Evolutionary conservation across 2,113 vertebrate genomes (phyloP).

Genomic region (Dicaeum eximium): DNA sequence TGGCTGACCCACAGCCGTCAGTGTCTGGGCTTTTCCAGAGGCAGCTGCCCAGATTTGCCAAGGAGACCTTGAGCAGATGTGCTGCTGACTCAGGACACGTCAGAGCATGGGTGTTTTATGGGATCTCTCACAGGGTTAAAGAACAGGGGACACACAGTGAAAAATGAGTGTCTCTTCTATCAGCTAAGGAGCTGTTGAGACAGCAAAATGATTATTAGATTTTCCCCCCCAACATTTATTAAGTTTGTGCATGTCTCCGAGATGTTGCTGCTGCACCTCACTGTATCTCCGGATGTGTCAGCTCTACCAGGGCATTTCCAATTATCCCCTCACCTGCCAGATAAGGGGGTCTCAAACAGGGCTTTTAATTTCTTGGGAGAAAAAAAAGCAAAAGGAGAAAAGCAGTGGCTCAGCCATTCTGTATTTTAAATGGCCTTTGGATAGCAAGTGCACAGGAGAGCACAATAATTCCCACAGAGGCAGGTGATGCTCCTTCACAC

Average conservation of each 20-base stretch:
- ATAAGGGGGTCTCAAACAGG: background rate
- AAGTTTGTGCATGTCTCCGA: background rate
- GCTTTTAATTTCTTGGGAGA: background rate
- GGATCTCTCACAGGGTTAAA: background rate
- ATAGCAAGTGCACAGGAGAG: background rate
- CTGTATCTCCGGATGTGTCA: background rate
- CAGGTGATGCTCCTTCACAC: background rate
- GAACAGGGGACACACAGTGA: background rate
- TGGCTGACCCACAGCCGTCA: background rate
- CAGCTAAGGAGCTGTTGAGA: background rate
- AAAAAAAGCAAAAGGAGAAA: background rate
- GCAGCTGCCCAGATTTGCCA: background rate
- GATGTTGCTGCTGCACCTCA: background rate
- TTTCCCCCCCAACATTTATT: background rate
- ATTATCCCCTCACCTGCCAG: background rate
- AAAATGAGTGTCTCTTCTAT: background rate
- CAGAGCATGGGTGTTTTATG: rapidly evolving
- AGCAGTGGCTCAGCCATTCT: background rate
- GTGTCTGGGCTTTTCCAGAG: background rate
- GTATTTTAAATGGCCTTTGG: background rate
- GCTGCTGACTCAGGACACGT: background rate
- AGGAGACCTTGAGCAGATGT: background rate
- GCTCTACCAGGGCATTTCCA: background rate
- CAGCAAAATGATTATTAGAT: background rate
- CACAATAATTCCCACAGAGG: background rate